Evolutionary conservation across 2,888 invertebrate species (phyloP).

Genomic region (Polymixis flavicincta): DNA sequence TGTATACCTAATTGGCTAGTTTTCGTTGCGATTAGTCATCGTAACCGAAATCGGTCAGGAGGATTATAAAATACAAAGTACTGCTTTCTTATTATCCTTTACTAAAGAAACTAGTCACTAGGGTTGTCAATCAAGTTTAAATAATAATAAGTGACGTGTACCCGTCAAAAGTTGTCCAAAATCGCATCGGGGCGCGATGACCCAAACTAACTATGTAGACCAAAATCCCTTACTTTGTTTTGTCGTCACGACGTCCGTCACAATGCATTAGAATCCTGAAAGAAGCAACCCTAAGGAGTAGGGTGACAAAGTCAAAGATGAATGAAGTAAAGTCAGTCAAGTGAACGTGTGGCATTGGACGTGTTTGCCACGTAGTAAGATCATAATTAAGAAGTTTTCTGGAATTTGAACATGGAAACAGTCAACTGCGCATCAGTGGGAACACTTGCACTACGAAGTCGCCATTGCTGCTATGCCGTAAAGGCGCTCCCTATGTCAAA

Average conservation of each 20-base stretch:
- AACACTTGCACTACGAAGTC: not conserved
- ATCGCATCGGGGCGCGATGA: constrained; percentile 89
- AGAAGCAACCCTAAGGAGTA: constrained; percentile 59
- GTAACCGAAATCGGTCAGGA: constrained; percentile 32
- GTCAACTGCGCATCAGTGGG: not conserved
- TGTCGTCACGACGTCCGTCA: constrained; percentile 68
- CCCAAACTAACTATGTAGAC: constrained; percentile 89
- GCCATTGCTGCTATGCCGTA: not conserved
- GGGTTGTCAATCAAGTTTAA: constrained; percentile 84
- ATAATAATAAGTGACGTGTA: constrained; percentile 85
- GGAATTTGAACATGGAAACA: too few species aligned
- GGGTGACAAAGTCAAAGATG: constrained; percentile 39
- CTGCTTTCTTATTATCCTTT: constrained; percentile 19
- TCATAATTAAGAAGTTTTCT: not conserved
- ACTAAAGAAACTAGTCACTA: constrained; percentile 56
- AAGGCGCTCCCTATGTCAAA: not conserved
- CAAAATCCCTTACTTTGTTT: constrained; percentile 86
- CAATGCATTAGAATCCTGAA: constrained; percentile 62
- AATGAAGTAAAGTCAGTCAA: not conserved
- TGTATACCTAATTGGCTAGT: not conserved
- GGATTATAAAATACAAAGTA: constrained; percentile 25
- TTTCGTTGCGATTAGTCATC: not conserved
- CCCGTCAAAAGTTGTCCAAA: constrained; percentile 89
- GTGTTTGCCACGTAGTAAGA: not conserved
- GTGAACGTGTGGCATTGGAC: not conserved